Conservation (phyloP, 2,888 invertebrate genomes). For the Monoplex corrugatus region DNA sequence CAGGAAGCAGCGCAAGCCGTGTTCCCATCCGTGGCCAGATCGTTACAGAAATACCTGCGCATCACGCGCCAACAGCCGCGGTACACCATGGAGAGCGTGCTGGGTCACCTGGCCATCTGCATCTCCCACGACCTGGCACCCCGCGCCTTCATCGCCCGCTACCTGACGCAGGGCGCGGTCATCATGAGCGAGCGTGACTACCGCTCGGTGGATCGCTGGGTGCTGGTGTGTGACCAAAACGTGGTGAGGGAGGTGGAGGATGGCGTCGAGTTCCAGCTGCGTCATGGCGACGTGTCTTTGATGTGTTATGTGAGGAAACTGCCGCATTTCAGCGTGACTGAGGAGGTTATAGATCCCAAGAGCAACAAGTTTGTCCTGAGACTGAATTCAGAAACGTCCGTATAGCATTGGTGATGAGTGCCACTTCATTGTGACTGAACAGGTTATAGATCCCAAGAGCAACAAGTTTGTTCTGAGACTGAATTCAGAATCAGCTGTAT, state of each 20-base stretch:
- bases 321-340: conserved; percentile 96
- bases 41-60: conserved; percentile 96
- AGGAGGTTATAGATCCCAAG: conserved; percentile 97
- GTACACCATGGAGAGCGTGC: conserved; percentile 95
- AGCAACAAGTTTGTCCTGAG: conserved; percentile 96
- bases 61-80: conserved; percentile 97
- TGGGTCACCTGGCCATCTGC: conserved; percentile 94
- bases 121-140: conserved; percentile 96
- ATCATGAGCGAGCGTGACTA: conserved; percentile 76
- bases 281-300: conserved; percentile 88
- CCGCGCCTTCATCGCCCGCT: conserved; percentile 96
- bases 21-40: conserved; percentile 97
- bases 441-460: conserved; percentile 97
- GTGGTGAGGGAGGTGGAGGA: conserved; percentile 92
- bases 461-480: conserved; percentile 96
- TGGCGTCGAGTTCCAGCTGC: conserved; percentile 93
- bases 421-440: conserved; percentile 96
- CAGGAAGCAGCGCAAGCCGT: conserved; percentile 98
- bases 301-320: conserved; percentile 92
- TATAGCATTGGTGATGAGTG: conserved; percentile 84
- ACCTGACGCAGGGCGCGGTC: conserved; percentile 90
- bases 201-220: conserved; percentile 92
- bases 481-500: conserved; percentile 97
- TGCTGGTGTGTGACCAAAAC: conserved; percentile 94
- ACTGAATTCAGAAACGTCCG: conserved; percentile 97